Base-by-base conservation (phyloP, 2,113 vertebrate genomes). In the Erinaceus europaeus region DNA sequence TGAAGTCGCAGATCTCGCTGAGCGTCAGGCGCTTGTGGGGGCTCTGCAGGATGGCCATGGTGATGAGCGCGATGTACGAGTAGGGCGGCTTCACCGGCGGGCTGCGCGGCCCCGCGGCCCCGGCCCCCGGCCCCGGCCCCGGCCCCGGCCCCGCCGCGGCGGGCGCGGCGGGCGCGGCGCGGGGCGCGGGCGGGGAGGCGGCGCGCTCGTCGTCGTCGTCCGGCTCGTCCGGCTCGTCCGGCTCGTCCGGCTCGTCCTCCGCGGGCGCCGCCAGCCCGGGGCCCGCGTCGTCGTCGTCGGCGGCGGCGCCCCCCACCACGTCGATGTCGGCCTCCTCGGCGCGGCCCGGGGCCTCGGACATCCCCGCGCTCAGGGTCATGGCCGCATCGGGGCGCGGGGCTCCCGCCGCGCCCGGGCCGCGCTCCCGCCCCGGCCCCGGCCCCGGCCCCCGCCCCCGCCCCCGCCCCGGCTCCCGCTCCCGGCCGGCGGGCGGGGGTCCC, bases 1-100 rank as follows among this genome's bases (percentile, higher is more conserved):
- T 99, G 94, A 99, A 99, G 96, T 99, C 98, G 93, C 98, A 99
- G 97, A 99, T 99, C 97, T 98, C 98, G 96, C 98, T 99, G 75
- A 99, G 98, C 57, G 98, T 99, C 77, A 99, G 98, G 57, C 98
- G 95, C 97, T 99, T 99, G 89, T 99, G 98, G 82, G 98, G 98
- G 92, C 98, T 98, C 97, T 99, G 98, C 85, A 99, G 98, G 96
- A 99, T 99, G 94, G 98, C 96, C 98, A 99, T 99, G 94, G 98
- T 99, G 97, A 99, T 99, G 86, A 99, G 97, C 94, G 98, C 98
- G 95, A 99, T 99, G 97, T 99, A 99, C 5, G 98, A 99, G 97
- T 99, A 99, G 15, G 98, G 98, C 50, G 98, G 98, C 96, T 99
- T 98, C 96, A 99, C 98, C 96, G 98, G 97, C 20, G 98, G 96